Evolutionary conservation across 2,797 vertebrate species (phyloP).

Genomic region (Myotis daubentonii): DNA sequence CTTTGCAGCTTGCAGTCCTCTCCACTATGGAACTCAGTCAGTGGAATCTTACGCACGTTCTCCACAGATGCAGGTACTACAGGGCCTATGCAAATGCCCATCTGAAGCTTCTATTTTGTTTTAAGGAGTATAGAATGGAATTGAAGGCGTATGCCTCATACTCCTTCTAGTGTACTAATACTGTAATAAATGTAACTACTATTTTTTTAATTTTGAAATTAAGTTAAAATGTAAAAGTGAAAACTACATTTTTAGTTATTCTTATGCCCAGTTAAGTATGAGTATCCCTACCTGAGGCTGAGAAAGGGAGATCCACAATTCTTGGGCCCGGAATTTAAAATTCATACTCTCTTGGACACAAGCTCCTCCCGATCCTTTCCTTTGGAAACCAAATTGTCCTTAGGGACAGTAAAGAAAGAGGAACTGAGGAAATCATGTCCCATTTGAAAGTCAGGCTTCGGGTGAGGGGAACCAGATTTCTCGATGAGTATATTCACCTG

Average conservation of each 20-base stretch:
- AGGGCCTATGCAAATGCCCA: neutral
- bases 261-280: neutral
- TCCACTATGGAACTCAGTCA: neutral
- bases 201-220: neutral
- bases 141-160: neutral
- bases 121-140: neutral
- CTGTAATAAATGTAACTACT: neutral
- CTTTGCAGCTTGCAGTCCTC: neutral
- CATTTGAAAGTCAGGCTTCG: neutral
- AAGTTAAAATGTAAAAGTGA: neutral
- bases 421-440: neutral
- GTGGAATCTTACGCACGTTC: rapidly evolving
- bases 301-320: neutral
- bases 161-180: neutral
- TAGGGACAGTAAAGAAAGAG: neutral
- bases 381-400: slow-evolving; percentile 31
- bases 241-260: neutral
- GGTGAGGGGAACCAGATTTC: neutral
- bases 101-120: slow-evolving; percentile 1
- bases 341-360: neutral
- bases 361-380: neutral
- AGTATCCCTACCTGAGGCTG: neutral
- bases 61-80: neutral
- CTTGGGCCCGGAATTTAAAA: neutral
- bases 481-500: neutral